phyloP scores from a whole-genome alignment of 2,113 vertebrate species.

The Tragelaphus buxtoni region DNA sequence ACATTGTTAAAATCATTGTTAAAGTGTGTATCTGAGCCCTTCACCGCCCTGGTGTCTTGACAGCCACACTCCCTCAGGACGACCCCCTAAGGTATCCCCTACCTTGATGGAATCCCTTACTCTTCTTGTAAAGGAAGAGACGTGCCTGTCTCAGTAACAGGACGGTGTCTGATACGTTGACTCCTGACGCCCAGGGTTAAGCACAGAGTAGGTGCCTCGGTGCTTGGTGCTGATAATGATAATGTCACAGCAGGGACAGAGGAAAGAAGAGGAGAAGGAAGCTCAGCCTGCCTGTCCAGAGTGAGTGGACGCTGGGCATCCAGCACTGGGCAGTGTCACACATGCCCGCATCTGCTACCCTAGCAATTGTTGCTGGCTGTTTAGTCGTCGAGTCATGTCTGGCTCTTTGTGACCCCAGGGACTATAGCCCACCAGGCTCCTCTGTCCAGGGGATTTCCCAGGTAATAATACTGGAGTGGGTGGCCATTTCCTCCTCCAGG shows the following conservation, averaged over 20 bases:
- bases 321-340: background rate
- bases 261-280: background rate
- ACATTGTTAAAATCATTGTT: background rate
- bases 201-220: background rate
- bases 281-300: background rate
- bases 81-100: background rate
- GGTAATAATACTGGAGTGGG: background rate
- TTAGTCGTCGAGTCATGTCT: background rate
- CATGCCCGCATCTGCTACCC: rapidly evolving
- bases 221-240: background rate
- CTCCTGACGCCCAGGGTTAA: background rate
- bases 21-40: background rate
- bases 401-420: background rate
- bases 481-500: background rate
- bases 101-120: background rate
- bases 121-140: background rate
- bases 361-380: background rate
- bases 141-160: rapidly evolving
- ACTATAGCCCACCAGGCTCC: background rate
- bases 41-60: background rate
- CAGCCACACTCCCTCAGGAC: background rate
- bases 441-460: background rate
- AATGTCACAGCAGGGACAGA: background rate
- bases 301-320: background rate
- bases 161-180: background rate